Conservation (phyloP, 1,140 invertebrate genomes). For the Plodia interpunctella region DNA sequence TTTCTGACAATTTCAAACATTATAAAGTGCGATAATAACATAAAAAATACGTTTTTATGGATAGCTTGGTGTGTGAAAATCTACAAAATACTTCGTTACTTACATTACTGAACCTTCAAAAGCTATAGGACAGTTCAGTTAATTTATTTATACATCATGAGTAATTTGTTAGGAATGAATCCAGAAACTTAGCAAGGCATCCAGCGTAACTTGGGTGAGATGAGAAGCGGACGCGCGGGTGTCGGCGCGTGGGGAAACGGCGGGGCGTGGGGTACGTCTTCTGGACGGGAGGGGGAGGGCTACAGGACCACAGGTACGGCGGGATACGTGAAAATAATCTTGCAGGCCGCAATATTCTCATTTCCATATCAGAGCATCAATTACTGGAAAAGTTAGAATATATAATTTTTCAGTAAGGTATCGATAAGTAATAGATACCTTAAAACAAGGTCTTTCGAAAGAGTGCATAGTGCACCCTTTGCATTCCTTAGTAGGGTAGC, state of each 20-base stretch:
- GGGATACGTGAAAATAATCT: neutral
- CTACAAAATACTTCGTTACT: neutral
- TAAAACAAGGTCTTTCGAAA: too few relatives aligned
- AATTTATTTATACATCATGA: constrained; percentile 21
- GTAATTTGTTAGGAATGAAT: constrained; percentile 56
- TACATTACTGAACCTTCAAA: too few relatives aligned
- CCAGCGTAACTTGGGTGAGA: constrained; percentile 43
- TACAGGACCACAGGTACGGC: neutral
- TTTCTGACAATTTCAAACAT: too few relatives aligned
- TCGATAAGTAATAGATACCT: too few relatives aligned
- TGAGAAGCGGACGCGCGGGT: constrained; percentile 23
- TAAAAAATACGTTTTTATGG: too few relatives aligned
- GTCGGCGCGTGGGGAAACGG: constrained; percentile 18
- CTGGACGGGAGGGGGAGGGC: neutral
- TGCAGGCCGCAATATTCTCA: neutral
- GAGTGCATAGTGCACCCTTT: too few relatives aligned
- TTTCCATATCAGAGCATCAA: constrained; percentile 8
- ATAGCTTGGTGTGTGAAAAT: neutral
- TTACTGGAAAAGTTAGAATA: neutral
- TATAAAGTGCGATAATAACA: too few relatives aligned
- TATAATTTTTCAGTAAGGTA: neutral
- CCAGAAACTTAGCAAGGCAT: constrained; percentile 49
- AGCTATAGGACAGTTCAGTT: neutral
- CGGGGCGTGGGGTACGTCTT: neutral
- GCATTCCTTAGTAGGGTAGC: too few relatives aligned